Base-by-base conservation (phyloP, 1,140 invertebrate genomes). In the Chionoecetes opilio region DNA sequence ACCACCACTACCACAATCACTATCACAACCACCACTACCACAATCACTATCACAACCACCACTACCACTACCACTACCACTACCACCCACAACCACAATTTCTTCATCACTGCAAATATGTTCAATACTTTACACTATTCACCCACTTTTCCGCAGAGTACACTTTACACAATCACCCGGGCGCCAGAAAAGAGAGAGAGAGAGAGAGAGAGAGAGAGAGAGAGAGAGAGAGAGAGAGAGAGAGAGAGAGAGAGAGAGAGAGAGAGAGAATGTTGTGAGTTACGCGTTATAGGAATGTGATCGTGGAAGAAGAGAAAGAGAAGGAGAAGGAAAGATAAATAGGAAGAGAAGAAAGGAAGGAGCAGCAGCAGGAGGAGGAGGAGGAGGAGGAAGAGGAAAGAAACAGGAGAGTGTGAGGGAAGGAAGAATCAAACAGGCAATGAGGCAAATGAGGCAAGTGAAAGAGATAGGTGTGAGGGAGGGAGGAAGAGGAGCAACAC, bases 121-220 rank as follows among this genome's bases (percentile, higher is more conserved):
- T 17, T 53, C 46, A 9, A 14, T 17, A 53, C 46, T 75, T 75
- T 75, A 21, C n/a, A 75, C 26, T 21, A 75, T 75, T 75, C n/a
- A 8, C 5, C 6, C 63, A 75, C 21, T n/a, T 75, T 75, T 26
- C 21, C 21, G 3, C 2, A 9, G 21, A n/a, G 17, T 9, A n/a
- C 63, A 75, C 63, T 75, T 75, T 26, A 21, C 26, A 8, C 11
- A 53, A 53, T 17, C 46, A 53, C 46, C 0, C 46, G 46, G 46
- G 21, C 46, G 21, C 46, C 46, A 53, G 46, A 53, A 17, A 31
- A 38, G 41, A 89, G 87, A 46, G 31, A 29, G 41, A 89, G 37
- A 89, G 9, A 46, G 41, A 89, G 37, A 41, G 87, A 41, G 38
- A 89, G n/a, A 89, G n/a, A 38, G 41, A 87, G 85, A 34, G 31